These are phyloP conservation scores for Festucalex cinctus DNA, from an alignment of 2,113 vertebrate genomes.

Conservation along the genomic window DNA sequence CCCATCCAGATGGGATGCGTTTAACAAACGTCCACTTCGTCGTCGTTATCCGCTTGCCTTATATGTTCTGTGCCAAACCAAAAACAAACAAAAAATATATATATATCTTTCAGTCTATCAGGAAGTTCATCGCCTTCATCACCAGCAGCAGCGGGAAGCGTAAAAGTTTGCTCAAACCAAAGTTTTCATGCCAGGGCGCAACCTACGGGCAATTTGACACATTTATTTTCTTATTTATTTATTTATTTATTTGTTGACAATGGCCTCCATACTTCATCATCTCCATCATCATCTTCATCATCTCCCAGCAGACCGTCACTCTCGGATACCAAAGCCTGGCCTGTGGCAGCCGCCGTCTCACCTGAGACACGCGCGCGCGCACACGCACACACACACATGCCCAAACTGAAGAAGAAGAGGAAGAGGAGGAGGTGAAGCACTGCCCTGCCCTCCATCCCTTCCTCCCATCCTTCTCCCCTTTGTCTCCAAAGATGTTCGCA, in stretches of 20 bases:
- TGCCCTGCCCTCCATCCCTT: constrained; percentile 63
- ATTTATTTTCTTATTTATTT: background rate
- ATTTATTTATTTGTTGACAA: constrained; percentile 2
- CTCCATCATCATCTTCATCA: constrained; percentile 44
- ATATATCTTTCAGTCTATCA: background rate
- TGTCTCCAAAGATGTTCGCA: constrained; percentile 63
- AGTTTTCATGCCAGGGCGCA: background rate
- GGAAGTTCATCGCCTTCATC: background rate
- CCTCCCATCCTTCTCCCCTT: constrained; percentile 57
- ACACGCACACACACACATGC: constrained; percentile 24
- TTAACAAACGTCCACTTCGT: background rate
- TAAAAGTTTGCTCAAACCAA: constrained; percentile 9
- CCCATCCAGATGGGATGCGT: background rate
- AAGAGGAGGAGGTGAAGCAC: constrained; percentile 47
- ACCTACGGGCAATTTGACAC: background rate
- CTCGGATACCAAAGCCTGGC: constrained; percentile 67
- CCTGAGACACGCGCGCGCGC: constrained; percentile 51
- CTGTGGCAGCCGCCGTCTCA: constrained; percentile 59
- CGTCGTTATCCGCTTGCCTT: background rate
- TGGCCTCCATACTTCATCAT: constrained; percentile 29
- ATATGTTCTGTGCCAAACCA: background rate
- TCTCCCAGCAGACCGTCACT: constrained; percentile 58
- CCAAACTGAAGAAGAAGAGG: constrained; percentile 32
- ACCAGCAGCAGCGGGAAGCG: background rate
- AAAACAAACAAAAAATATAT: background rate